phyloP scores from a whole-genome alignment of 2,797 vertebrate species.

The Synanceia verrucosa region DNA sequence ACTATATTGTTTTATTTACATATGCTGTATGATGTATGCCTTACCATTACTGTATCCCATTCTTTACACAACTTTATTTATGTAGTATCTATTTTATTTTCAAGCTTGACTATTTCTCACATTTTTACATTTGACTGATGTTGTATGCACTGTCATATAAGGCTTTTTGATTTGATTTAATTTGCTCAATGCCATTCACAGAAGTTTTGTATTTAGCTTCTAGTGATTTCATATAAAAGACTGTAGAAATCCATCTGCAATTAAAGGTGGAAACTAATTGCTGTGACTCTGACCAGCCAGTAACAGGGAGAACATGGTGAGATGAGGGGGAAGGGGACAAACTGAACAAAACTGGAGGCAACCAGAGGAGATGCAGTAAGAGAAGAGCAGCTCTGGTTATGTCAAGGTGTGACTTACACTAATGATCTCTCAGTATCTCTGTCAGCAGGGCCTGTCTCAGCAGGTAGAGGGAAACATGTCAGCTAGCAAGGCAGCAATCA shows the following conservation, averaged over 20 bases:
- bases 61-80: no score
- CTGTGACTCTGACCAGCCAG: slow-evolving; percentile 8
- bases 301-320: slow-evolving; percentile 35
- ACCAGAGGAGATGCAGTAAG: slow-evolving; percentile 46
- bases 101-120: no score
- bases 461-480: slow-evolving; percentile 70
- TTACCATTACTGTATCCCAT: no score
- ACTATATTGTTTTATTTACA: no score
- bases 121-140: no score
- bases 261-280: background rate
- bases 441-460: slow-evolving; percentile 72
- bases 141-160: no score
- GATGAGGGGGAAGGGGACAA: slow-evolving; percentile 20
- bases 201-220: background rate
- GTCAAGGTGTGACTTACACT: slow-evolving; percentile 70
- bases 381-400: slow-evolving; percentile 30
- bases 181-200: background rate
- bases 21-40: no score
- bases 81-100: no score
- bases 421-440: slow-evolving; percentile 78
- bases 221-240: background rate
- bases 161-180: background rate
- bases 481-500: slow-evolving; percentile 46
- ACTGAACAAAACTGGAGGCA: slow-evolving; percentile 49
- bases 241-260: background rate